These are phyloP conservation scores for Scaptomyza tumidula DNA, from an alignment of 2,888 invertebrate species.

Conservation along the genomic window DNA sequence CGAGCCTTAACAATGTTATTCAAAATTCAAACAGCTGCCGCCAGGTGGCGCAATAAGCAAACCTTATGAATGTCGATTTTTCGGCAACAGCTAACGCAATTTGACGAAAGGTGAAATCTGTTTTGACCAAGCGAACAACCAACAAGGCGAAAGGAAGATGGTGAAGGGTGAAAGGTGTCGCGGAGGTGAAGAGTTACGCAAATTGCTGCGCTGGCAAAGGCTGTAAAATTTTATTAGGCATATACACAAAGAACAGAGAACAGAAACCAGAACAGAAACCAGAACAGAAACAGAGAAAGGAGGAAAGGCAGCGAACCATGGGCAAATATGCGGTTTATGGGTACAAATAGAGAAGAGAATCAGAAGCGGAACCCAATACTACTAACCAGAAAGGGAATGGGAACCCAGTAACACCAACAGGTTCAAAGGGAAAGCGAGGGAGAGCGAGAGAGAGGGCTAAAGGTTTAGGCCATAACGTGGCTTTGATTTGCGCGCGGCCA, in stretches of 20 bases:
- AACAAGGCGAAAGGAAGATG: neutral
- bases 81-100: slow-evolving; percentile 3
- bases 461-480: slow-evolving; percentile 62
- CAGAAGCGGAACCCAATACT: slow-evolving; percentile 18
- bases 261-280: neutral
- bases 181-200: slow-evolving; percentile 59
- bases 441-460: slow-evolving; percentile 7
- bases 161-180: neutral
- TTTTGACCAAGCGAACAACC: slow-evolving; percentile 57
- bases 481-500: slow-evolving; percentile 68
- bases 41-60: slow-evolving; percentile 41
- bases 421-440: neutral
- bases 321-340: slow-evolving; percentile 52
- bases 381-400: slow-evolving; percentile 20
- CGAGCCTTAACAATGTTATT: slow-evolving; percentile 64
- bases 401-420: slow-evolving; percentile 8
- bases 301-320: slow-evolving; percentile 26
- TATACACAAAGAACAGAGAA: slow-evolving; percentile 12
- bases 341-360: neutral
- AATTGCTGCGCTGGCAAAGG: slow-evolving; percentile 79
- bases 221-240: slow-evolving; percentile 77
- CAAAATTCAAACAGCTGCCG: slow-evolving; percentile 42
- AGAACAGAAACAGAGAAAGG: neutral
- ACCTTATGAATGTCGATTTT: too few relatives aligned
- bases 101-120: slow-evolving; percentile 70